phyloP scores from a whole-genome alignment of 2,888 invertebrate genomes.

The Acleris sparsana region DNA sequence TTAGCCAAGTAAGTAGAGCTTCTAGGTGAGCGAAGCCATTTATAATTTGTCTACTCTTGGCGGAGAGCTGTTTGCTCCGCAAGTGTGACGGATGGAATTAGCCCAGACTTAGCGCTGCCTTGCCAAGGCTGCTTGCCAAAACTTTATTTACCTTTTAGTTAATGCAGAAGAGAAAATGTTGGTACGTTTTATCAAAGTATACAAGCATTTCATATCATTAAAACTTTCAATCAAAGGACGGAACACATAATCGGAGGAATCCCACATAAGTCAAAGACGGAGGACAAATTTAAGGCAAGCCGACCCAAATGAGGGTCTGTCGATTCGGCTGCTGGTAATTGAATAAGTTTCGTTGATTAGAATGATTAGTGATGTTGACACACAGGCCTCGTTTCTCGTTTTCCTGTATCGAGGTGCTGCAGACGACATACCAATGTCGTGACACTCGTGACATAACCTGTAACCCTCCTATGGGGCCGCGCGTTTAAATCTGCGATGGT shows the following conservation, averaged over 20 bases:
- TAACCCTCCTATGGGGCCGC: neutral
- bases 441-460: neutral
- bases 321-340: conserved; percentile 45
- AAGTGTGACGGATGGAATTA: conserved; percentile 31
- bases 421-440: conserved; percentile 3
- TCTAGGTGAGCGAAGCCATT: neutral
- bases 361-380: conserved; percentile 45
- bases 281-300: conserved; percentile 15
- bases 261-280: neutral
- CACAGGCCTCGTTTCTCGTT: conserved; percentile 16
- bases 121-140: conserved; percentile 28
- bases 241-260: neutral
- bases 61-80: conserved; percentile 8
- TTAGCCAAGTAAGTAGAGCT: neutral
- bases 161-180: neutral
- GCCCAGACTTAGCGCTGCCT: conserved; percentile 19
- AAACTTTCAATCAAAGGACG: too few species aligned
- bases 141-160: conserved; percentile 15
- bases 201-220: neutral
- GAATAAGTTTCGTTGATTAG: conserved; percentile 47
- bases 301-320: conserved; percentile 40
- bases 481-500: too few species aligned
- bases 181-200: neutral
- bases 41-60: conserved; percentile 3
- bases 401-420: conserved; percentile 5